phyloP scores from a whole-genome alignment of 2,888 invertebrate genomes.

The Phragmatobia fuliginosa region DNA sequence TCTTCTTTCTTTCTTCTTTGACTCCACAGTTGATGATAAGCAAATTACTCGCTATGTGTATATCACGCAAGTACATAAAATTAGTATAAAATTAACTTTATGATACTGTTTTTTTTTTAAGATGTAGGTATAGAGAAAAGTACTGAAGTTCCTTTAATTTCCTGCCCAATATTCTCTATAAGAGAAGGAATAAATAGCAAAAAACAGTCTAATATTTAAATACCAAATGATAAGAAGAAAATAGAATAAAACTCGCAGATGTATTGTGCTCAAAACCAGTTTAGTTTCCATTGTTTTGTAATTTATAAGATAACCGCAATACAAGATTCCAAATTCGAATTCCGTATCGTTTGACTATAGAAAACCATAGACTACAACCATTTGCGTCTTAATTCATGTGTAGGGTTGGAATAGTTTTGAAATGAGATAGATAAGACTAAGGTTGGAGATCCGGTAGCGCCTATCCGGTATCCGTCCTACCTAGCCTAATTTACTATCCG shows the following conservation, averaged over 20 bases:
- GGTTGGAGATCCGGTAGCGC: not conserved
- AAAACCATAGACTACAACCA: not conserved
- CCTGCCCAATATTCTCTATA: not conserved
- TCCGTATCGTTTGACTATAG: not conserved
- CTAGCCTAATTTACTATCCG: slow-evolving; percentile 2
- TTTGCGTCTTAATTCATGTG: not conserved
- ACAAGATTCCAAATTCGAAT: not conserved
- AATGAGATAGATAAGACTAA: slow-evolving; percentile 16
- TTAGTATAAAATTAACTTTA: too few species aligned
- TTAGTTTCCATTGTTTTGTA: not conserved
- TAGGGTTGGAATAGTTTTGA: slow-evolving; percentile 17
- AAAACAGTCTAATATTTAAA: not conserved
- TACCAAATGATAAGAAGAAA: not conserved
- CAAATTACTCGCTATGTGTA: too few species aligned
- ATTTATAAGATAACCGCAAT: not conserved
- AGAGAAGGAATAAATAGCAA: not conserved
- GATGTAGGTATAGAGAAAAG: too few species aligned
- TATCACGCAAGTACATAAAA: too few species aligned
- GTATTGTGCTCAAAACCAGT: not conserved
- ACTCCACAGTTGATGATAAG: too few species aligned
- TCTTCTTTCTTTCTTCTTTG: too few species aligned
- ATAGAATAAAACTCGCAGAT: not conserved
- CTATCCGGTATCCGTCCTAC: slow-evolving; percentile 11
- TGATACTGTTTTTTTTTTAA: too few species aligned
- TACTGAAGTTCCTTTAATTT: not conserved